These are phyloP conservation scores for Caenorhabditis briggsae DNA, from an alignment of 1,140 invertebrate species.

Conservation along the genomic window DNA sequence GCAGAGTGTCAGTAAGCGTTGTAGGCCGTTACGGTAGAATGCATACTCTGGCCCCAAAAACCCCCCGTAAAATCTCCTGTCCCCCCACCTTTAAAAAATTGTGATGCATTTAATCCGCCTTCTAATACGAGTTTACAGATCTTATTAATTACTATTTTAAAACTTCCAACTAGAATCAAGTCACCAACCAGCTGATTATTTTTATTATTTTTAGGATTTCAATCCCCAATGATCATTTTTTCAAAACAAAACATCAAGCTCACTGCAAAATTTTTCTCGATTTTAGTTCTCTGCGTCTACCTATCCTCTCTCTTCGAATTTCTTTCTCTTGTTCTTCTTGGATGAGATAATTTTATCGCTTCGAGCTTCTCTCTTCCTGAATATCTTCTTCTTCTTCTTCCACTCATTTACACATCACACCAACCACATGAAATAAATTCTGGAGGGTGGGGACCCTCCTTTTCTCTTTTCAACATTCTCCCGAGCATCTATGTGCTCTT, in stretches of 20 bases:
- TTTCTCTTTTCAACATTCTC: background rate
- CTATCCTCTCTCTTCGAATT: background rate
- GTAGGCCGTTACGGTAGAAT: too few relatives aligned
- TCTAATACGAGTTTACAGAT: too few relatives aligned
- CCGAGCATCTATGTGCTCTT: background rate
- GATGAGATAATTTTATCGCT: conserved; percentile 49
- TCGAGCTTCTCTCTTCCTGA: background rate
- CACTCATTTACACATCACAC: conserved; percentile 53
- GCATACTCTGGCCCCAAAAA: too few relatives aligned
- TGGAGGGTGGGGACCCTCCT: background rate
- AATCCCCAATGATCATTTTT: conserved; percentile 14
- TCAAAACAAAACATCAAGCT: background rate
- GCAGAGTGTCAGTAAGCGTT: too few relatives aligned
- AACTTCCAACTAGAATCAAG: too few relatives aligned
- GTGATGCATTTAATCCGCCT: too few relatives aligned
- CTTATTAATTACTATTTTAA: too few relatives aligned
- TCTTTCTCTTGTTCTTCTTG: conserved; percentile 18
- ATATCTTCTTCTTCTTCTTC: conserved; percentile 14
- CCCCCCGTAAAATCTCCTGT: too few relatives aligned
- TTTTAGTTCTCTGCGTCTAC: background rate
- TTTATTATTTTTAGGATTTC: background rate
- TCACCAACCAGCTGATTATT: background rate
- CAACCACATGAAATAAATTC: conserved; percentile 45
- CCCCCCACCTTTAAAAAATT: too few relatives aligned
- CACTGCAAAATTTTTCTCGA: background rate